Conservation (phyloP, 35 echinoderm and acorn worm species). For the Patiria miniata region DNA sequence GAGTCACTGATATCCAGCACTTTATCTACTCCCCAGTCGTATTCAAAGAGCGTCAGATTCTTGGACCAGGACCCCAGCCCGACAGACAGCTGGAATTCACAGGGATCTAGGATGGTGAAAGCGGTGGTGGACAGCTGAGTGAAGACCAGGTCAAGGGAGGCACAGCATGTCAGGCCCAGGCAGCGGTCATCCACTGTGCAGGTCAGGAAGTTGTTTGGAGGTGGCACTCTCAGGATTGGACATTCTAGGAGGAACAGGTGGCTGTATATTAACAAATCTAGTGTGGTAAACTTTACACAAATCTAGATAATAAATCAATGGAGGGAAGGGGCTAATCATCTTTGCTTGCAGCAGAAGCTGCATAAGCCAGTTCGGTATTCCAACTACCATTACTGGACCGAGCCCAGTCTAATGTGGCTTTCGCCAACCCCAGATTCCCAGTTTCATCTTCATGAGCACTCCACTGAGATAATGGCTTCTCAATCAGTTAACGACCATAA, state of each 20-base stretch:
- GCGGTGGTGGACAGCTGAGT: background rate
- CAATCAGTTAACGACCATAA: no score
- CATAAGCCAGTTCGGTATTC: background rate
- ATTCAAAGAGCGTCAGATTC: background rate
- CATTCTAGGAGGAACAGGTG: background rate
- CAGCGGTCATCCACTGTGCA: slow-evolving; percentile 14
- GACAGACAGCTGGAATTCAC: slow-evolving; percentile 32
- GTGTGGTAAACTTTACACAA: background rate
- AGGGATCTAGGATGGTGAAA: slow-evolving; percentile 11
- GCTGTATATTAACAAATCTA: background rate
- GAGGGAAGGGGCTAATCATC: background rate
- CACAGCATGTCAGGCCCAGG: background rate
- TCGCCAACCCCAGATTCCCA: no score
- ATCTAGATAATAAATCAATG: background rate
- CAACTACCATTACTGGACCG: background rate
- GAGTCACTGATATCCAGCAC: background rate
- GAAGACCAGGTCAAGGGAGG: slow-evolving; percentile 7
- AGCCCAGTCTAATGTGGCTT: no score
- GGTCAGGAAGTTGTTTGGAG: slow-evolving; percentile 5
- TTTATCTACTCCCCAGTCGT: slow-evolving; percentile 6
- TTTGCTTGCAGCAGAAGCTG: background rate
- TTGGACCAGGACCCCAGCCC: slow-evolving; percentile 15
- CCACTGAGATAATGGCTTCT: no score
- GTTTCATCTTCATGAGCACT: no score
- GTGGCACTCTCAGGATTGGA: background rate